Percentiles rank a stretch among this genome's conserved stretches.
These are phyloP conservation scores for Zhengitettix transpicula DNA, from an alignment of 2,888 invertebrate species.

Conservation along the genomic window DNA sequence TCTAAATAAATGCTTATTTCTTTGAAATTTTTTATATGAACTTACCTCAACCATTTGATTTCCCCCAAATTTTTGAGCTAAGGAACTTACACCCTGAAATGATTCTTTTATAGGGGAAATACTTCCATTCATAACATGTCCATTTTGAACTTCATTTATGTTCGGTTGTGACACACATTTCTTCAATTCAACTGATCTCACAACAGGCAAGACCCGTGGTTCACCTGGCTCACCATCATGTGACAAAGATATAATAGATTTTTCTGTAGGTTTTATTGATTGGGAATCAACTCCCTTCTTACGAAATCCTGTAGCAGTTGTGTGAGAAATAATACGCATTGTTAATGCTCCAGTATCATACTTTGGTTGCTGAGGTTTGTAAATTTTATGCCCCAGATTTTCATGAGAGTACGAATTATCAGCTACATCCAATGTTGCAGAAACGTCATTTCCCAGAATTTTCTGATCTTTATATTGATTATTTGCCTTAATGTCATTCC, in stretches of 20 bases:
- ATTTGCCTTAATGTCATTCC: no score
- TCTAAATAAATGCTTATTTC: no score
- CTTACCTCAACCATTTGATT: no score
- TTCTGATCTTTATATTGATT: not conserved
- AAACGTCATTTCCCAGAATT: not conserved
- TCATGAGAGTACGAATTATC: not conserved
- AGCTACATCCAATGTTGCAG: not conserved
- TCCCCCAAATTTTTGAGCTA: constrained; percentile 1
- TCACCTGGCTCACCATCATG: constrained; percentile 16
- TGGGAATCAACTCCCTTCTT: not conserved
- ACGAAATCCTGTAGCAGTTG: constrained; percentile 13
- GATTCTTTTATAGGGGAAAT: not conserved
- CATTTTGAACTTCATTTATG: constrained; percentile 20
- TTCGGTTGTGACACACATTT: constrained; percentile 22
- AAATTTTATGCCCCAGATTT: no score
- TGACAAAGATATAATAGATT: constrained; percentile 8
- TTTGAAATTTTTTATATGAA: no score
- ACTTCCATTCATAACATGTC: constrained; percentile 9
- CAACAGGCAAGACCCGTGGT: constrained; percentile 28
- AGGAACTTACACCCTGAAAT: not conserved
- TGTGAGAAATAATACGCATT: constrained; percentile 9
- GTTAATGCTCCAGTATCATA: constrained; percentile 9
- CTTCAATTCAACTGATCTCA: constrained; percentile 31
- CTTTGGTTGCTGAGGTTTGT: not conserved
- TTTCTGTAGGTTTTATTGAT: constrained; percentile 19